Evolutionary conservation across 2,888 invertebrate species (phyloP), one percentile per base, ranked within the genome.

Genomic region (Hedya salicella): DNA sequence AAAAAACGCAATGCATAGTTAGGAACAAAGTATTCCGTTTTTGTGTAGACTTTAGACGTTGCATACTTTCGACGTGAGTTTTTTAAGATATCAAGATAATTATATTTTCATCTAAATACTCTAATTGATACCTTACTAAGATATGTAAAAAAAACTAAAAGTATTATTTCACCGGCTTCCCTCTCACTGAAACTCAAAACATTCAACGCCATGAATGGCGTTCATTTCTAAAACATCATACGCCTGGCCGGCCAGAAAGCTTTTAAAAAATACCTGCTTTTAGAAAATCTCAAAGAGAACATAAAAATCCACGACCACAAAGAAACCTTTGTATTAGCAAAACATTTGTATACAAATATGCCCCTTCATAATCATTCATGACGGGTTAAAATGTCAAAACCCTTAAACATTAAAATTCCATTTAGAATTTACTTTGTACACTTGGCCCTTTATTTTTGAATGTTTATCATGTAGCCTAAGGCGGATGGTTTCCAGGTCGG

Each of bases 341-440:
- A 60, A 50, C 53, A 46, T 65, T 59, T 59, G 36, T 52, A 44
- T 39, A 32, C 44, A 44, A 44, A 60, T 13, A 52, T 46, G 52
- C 46, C 25, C 46, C 14, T 53, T 25, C 39, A 53, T 59, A 36
- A 65, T 60, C 52, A 52, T 46, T 59, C 42, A 49, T 17, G 46
- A 48, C 32, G 49, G 59, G 65, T 53, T 46, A 46, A 59, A 65
- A 59, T 59, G 65, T 46, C 62, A 63, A 40, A 54, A 56, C 48
- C 44, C 25, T 40, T 44, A 9, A 53, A 60, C 59, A 59, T 59
- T 59, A 53, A 59, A 59, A 65, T 59, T 65, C 52, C 46, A 46
- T 59, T 65, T 53, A 39, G 9, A 59, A 50, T 65, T 65, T 59
- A 46, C 65, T 65, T 59, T 30, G 59, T 50, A 57, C 48, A 9